Evolutionary conservation across 2,113 vertebrate genomes (phyloP).

Genomic region (Xenopus laevis): DNA sequence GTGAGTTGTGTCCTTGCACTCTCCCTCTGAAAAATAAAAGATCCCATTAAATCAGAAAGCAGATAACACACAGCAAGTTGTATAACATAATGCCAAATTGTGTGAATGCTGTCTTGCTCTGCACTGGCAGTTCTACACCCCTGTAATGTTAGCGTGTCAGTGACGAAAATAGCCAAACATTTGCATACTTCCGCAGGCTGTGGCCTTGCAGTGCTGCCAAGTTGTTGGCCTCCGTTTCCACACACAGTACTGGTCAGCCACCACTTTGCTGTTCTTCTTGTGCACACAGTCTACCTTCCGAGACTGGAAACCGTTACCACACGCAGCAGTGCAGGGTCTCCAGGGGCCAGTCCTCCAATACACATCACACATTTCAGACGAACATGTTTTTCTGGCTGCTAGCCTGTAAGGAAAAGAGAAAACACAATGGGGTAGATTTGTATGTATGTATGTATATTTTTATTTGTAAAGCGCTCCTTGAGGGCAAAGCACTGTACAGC

Average conservation of each 20-base stretch:
- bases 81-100: conserved; percentile 19
- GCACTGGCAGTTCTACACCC: conserved; percentile 22
- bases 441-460: too few species aligned
- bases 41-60: conserved; percentile 26
- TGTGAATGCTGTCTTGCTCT: conserved; percentile 28
- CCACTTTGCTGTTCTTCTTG: conserved; percentile 58
- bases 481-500: too few species aligned
- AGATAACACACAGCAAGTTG: background rate
- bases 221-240: conserved; percentile 69
- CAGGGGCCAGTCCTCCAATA: conserved; percentile 75
- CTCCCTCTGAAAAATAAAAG: conserved; percentile 63
- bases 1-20: conserved; percentile 76
- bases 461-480: too few species aligned
- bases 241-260: conserved; percentile 69
- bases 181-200: conserved; percentile 74
- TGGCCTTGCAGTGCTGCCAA: conserved; percentile 80
- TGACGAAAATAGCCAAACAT: conserved; percentile 42
- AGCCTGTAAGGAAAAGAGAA: conserved; percentile 60
- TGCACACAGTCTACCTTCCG: conserved; percentile 76
- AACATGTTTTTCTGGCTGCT: conserved; percentile 67
- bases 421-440: background rate
- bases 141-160: conserved; percentile 36
- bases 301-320: conserved; percentile 82
- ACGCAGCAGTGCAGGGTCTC: conserved; percentile 75
- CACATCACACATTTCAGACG: conserved; percentile 66